Conservation (phyloP, 30 jellyfish, hydroid and myxozoan genomes). For the Turritopsis rubra region DNA sequence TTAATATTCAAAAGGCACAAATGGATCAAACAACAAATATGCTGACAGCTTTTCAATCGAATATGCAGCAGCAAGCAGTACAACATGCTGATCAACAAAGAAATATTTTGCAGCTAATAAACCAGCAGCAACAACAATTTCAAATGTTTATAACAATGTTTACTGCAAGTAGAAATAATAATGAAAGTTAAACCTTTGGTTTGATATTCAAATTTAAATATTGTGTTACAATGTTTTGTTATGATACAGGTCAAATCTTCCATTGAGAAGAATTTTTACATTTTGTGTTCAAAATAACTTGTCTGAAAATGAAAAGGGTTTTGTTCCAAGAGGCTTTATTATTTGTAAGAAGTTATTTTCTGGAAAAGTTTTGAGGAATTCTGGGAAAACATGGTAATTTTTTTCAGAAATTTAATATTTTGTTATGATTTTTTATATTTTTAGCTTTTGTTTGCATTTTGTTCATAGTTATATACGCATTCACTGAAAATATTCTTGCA, state of each 20-base stretch:
- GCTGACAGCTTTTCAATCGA: not conserved
- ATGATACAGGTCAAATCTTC: no score
- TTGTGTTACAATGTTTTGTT: no score
- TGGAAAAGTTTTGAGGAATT: not conserved
- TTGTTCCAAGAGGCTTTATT: not conserved
- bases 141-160: constrained; percentile 10
- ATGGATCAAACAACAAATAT: constrained; percentile 8
- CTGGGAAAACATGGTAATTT: not conserved
- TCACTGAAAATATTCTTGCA: constrained; percentile 24
- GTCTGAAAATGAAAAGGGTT: no score
- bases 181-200: no score
- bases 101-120: not conserved
- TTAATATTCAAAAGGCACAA: not conserved
- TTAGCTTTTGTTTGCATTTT: not conserved
- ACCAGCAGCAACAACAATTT: constrained; percentile 9
- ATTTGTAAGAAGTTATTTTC: not conserved
- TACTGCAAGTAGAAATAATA: not conserved
- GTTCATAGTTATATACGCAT: not conserved
- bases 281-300: no score
- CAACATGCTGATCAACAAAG: constrained; percentile 7
- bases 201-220: no score
- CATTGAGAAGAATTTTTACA: no score
- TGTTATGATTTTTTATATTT: no score
- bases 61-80: not conserved
- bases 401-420: no score